phyloP scores from a whole-genome alignment of 2,888 invertebrate species.

The Hirudinaria manillensis region DNA sequence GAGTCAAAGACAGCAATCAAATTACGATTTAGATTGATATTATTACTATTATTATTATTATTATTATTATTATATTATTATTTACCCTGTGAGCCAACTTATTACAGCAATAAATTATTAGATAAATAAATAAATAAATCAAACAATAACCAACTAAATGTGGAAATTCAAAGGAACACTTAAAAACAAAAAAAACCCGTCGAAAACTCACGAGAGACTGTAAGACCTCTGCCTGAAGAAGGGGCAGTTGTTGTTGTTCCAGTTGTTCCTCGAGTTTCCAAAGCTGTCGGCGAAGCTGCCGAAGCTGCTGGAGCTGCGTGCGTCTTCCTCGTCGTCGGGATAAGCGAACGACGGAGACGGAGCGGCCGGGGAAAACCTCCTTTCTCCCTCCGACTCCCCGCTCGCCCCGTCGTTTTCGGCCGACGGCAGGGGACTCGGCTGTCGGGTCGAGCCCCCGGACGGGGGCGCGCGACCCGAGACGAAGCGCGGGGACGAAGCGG shows the following conservation, averaged over 20 bases:
- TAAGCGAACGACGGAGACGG: not conserved
- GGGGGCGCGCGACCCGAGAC: not conserved
- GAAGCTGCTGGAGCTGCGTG: not conserved
- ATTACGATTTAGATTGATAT: no score
- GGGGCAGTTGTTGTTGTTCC: no score
- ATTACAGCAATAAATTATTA: no score
- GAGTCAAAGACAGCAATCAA: no score
- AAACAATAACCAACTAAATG: no score
- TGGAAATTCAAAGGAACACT: no score
- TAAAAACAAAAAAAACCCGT: no score
- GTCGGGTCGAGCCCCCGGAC: not conserved
- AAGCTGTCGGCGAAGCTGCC: slow-evolving; percentile 18
- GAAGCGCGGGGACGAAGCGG: slow-evolving; percentile 12
- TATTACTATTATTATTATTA: no score
- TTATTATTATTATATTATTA: no score
- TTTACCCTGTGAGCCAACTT: no score
- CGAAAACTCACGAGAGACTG: slow-evolving; percentile 2
- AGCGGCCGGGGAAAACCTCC: not conserved
- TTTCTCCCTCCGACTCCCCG: not conserved
- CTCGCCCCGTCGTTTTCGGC: not conserved
- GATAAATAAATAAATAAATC: no score
- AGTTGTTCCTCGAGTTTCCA: not conserved
- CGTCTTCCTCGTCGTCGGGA: slow-evolving; percentile 5
- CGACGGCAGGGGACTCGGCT: not conserved
- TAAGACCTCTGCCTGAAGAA: slow-evolving; percentile 21